Evolutionary conservation across 1,140 invertebrate genomes (phyloP), one percentile per base, ranked within the genome.

Genomic region (Ceratina calcarata): DNA sequence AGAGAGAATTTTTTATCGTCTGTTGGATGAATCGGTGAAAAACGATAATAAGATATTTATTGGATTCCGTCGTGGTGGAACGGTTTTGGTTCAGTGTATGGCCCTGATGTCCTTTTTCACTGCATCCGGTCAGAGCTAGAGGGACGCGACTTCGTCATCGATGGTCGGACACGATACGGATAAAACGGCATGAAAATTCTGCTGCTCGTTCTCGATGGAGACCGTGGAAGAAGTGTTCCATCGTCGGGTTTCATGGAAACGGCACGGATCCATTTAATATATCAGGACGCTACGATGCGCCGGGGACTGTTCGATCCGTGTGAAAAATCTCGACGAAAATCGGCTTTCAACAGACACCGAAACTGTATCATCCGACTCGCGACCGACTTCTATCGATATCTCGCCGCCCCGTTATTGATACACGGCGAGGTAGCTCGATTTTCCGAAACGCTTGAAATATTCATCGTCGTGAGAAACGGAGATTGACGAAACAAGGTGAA

Each of bases 191-290:
- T 69, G 51, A 69, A 53, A 73, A 32, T 70, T 62, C 32, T 57
- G 24, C 18, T 49, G 32, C 22, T 51, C 58, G 45, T n/a, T 24
- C 61, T 13, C 27, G 24, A 8, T 45, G 45, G 65, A 73, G 72
- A 81, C 86, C 86, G 80, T 78, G 80, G 84, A 74, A 81, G 76
- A 81, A 18, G 53, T 13, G 53, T 70, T 67, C 64, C 70, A 68
- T 75, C 60, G 75, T 64, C 80, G 79, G 62, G 81, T 86, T 78
- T 82, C 80, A 83, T 82, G 82, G 77, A 84, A 84, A 78, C 80
- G 77, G 83, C 78, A 84, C 69, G 78, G 80, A 83, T 88, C 80
- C 83, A 84, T 89, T 89, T 89, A 80, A 83, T 86, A 84, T 83
- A 80, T 75, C 78, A 61, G 60, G 45, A 70, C 18, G 75, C 45